phyloP scores from a whole-genome alignment of 1,140 invertebrate species.

The Spodoptera litura region DNA sequence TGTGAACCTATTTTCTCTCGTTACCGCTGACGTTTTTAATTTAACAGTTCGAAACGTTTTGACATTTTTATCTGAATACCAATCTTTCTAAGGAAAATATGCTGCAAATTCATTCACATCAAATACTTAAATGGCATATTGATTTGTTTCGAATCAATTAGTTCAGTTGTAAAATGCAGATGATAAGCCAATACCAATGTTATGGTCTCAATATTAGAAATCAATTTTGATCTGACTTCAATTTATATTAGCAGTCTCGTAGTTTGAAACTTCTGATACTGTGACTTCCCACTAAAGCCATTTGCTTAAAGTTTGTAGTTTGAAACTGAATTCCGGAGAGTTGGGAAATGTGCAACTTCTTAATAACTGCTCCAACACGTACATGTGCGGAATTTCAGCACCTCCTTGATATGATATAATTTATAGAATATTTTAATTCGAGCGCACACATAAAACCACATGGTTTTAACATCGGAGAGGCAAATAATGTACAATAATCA shows the following conservation, averaged over 20 bases:
- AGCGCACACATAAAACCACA: too few relatives aligned
- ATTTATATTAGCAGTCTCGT: conserved; percentile 20
- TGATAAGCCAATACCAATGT: background rate
- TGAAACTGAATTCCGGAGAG: background rate
- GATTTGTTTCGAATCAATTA: background rate
- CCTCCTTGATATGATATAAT: too few relatives aligned
- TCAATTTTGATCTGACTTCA: conserved; percentile 20
- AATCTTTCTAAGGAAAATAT: conserved; percentile 11
- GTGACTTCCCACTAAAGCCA: conserved; percentile 22
- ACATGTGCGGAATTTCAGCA: too few relatives aligned
- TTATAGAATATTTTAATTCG: too few relatives aligned
- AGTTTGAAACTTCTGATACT: conserved; percentile 11
- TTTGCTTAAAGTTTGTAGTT: conserved; percentile 26
- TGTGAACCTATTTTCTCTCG: conserved; percentile 25
- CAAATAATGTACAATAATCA: too few relatives aligned
- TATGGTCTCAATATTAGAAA: background rate
- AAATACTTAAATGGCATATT: too few relatives aligned
- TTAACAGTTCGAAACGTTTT: conserved; percentile 14
- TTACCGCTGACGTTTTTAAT: conserved; percentile 28
- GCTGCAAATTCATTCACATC: background rate
- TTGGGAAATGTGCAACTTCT: conserved; percentile 5
- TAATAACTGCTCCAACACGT: too few relatives aligned
- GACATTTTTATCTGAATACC: conserved; percentile 40
- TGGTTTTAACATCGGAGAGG: too few relatives aligned
- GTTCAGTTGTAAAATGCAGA: background rate